Evolutionary conservation across 2,888 invertebrate species (phyloP).

Genomic region (Monoplex corrugatus): DNA sequence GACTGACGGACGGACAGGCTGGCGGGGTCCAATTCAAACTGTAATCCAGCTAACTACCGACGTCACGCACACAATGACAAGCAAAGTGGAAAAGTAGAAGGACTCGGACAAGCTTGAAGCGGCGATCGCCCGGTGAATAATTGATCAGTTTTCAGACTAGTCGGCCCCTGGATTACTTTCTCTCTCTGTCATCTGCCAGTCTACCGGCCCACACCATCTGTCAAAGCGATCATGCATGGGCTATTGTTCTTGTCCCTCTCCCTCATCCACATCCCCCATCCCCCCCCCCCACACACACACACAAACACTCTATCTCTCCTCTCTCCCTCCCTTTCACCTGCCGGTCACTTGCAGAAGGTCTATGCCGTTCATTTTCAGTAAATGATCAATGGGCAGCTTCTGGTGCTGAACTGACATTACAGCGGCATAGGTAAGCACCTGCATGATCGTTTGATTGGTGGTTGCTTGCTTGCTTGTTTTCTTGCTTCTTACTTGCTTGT

Average conservation of each 20-base stretch:
- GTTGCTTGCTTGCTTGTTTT: neutral
- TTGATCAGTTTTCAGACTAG: constrained; percentile 19
- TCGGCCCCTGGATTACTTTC: neutral
- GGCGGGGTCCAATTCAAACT: neutral
- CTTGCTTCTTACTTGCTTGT: neutral
- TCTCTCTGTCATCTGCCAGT: neutral
- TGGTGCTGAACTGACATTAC: too few relatives aligned
- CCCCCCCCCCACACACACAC: neutral
- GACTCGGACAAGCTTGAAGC: constrained; percentile 3
- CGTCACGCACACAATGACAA: neutral
- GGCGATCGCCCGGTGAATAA: constrained; percentile 21
- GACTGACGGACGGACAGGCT: too few relatives aligned
- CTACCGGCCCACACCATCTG: neutral
- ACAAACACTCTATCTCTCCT: neutral
- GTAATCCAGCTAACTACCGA: neutral
- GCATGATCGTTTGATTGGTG: too few relatives aligned
- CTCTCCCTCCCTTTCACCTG: neutral
- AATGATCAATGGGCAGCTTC: too few relatives aligned
- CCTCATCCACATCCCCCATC: neutral
- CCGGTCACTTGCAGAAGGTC: neutral
- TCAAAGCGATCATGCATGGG: neutral
- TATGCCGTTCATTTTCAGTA: neutral
- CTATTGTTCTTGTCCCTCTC: neutral
- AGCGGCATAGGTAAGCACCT: too few relatives aligned
- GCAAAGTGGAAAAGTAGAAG: neutral